These are phyloP conservation scores for Prunella himalayana DNA, from an alignment of 2,113 vertebrate species.

Conservation along the genomic window DNA sequence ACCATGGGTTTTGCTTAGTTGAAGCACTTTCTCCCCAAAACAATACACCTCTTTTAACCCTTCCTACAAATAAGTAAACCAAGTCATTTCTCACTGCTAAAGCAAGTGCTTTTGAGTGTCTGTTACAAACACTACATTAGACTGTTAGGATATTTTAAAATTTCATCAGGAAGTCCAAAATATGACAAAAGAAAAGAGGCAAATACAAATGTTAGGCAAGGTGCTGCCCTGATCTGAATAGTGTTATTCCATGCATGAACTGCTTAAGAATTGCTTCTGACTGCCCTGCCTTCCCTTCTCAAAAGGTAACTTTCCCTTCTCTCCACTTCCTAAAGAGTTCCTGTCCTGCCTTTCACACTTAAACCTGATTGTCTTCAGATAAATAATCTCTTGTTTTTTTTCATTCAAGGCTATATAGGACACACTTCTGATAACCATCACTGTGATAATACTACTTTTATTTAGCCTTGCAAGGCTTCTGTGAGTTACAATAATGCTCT, in stretches of 20 bases:
- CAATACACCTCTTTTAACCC: background rate
- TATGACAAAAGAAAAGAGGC: background rate
- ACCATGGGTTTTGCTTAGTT: background rate
- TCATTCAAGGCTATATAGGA: background rate
- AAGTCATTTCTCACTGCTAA: background rate
- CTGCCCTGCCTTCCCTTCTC: background rate
- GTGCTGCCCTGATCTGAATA: background rate
- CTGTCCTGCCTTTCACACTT: background rate
- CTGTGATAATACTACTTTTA: background rate
- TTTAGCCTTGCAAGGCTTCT: background rate
- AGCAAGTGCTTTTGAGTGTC: background rate
- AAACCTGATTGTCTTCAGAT: background rate
- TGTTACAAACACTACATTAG: background rate
- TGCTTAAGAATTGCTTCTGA: background rate
- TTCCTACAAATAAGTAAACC: background rate
- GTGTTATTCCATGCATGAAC: background rate
- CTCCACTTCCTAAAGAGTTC: background rate
- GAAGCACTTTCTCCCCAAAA: conserved; percentile 9
- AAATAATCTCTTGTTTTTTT: background rate
- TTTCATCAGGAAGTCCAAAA: conserved; percentile 12
- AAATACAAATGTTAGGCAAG: background rate
- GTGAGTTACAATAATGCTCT: background rate
- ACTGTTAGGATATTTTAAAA: background rate
- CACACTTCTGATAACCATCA: background rate
- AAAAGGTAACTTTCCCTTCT: background rate